Percentiles rank a stretch among this genome's conserved stretches.
Conservation (phyloP, 2,113 vertebrate genomes). For the Calidris pugnax region DNA sequence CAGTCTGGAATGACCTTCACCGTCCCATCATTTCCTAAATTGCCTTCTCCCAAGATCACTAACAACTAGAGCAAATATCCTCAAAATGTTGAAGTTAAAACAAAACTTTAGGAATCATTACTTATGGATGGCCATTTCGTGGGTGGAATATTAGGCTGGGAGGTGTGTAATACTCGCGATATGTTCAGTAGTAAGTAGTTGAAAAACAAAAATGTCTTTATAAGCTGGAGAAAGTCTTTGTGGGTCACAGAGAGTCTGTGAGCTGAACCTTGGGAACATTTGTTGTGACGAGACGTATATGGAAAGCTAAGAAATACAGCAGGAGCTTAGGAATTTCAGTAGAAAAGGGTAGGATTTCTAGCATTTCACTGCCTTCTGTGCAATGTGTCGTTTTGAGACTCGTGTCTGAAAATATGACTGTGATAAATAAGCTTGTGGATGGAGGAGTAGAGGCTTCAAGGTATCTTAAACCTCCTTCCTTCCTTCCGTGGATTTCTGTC, state of each 20-base stretch:
- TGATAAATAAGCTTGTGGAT: neutral
- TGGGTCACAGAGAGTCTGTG: neutral
- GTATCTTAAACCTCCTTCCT: neutral
- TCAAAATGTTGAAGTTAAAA: neutral
- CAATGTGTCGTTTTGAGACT: neutral
- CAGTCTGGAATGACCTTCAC: constrained; percentile 13
- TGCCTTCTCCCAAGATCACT: constrained; percentile 4
- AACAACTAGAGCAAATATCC: neutral
- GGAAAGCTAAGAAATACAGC: neutral
- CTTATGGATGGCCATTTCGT: neutral
- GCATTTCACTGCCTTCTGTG: neutral
- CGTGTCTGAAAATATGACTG: neutral
- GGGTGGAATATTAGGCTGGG: neutral
- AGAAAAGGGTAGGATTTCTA: neutral
- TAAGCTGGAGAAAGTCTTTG: neutral
- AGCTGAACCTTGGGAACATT: neutral
- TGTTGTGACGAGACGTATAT: neutral
- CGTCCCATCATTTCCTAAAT: constrained; percentile 5
- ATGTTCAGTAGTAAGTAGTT: neutral
- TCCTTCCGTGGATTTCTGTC: neutral
- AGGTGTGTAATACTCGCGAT: neutral
- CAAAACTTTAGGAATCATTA: neutral
- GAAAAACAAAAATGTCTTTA: neutral
- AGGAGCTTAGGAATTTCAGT: neutral
- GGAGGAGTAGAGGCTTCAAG: neutral